A percentile compares a stretch with the other conserved stretches of the same genome.
Conservation (phyloP, 30 jellyfish, hydroid and myxozoan species). For the Rhopilema esculentum region DNA sequence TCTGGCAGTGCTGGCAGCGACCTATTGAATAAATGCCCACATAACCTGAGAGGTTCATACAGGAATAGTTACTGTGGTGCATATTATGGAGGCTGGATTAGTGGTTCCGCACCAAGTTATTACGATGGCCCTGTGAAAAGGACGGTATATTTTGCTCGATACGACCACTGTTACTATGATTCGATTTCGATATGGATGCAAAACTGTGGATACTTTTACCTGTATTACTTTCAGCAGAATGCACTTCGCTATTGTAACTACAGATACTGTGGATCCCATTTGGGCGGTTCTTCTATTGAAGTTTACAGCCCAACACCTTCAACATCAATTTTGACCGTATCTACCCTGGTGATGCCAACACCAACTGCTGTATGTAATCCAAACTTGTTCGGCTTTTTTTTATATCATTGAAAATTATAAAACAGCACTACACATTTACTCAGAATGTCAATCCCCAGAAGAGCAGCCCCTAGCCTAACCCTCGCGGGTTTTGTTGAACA, state of each 20-base stretch:
- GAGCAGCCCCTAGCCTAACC: too few species aligned
- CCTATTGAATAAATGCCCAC: slow-evolving; percentile 24
- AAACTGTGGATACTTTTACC: slow-evolving; percentile 46
- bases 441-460: too few species aligned
- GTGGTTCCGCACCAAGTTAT: slow-evolving; percentile 29
- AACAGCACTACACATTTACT: too few species aligned
- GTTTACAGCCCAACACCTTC: too few species aligned
- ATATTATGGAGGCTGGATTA: slow-evolving; percentile 35
- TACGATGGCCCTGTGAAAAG: slow-evolving; percentile 48
- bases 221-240: slow-evolving; percentile 15
- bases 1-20: slow-evolving; percentile 42
- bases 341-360: too few species aligned
- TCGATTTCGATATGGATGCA: slow-evolving; percentile 9
- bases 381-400: too few species aligned
- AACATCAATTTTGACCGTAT: too few species aligned
- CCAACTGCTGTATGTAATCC: too few species aligned
- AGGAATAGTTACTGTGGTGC: slow-evolving; percentile 40
- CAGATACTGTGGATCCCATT: slow-evolving; percentile 54
- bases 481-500: too few species aligned
- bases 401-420: too few species aligned
- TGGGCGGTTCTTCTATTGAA: too few species aligned
- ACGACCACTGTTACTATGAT: slow-evolving; percentile 21
- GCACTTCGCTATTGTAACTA: not conserved
- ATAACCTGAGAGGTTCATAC: not conserved
- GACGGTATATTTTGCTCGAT: slow-evolving; percentile 31